Base-by-base conservation (phyloP, 2,113 vertebrate species). In the Mesoclemmys tuberculata region DNA sequence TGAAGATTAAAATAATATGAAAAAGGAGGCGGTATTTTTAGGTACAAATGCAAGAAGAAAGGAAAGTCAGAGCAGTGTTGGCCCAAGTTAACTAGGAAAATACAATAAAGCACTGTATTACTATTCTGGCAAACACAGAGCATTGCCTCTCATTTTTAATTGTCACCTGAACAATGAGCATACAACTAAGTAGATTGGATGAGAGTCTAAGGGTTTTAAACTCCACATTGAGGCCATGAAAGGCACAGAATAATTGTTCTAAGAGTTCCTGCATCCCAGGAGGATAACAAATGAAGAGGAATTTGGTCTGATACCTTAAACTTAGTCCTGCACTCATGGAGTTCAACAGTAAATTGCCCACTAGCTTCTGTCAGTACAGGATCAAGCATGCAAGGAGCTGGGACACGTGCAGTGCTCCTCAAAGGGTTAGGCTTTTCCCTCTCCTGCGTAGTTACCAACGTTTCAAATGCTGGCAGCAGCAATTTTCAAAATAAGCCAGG, bases 201-300 rank as follows among this genome's bases (percentile, higher is more conserved):
- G 87, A 84, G 95, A 95, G 89, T 93, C 94, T 92, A 96, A 90
- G 48, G 48, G 82, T 61, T 96, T 96, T 92, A 87, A 96, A 90
- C 87, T 95, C 52, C 81, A 56, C 48, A 21, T 21, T 83, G 84
- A 95, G 95, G 90, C 84, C 93, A 54, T 89, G 82, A 93, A 93
- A 93, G 84, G 74, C 64, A 44, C 81, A 80, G 82, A 88, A 87
- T 95, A 90, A 95, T 93, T 97, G 90, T 94, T 93, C 88, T 84
- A 92, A 95, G 78, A 94, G 83, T 19, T 90, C 83, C 54, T 81
- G 21, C 46, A 55, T 89, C n/a, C 89, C 10, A 1, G 22, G 80
- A 80, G 48, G 79, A 97, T 90, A 81, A 93, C 79, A 91, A 84
- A 96, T 83, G 78, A 83, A 49, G 56, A 74, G 85, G 10, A 48